Conservation (phyloP, 2,888 invertebrate species). For the Teinopalpus imperialis region DNA sequence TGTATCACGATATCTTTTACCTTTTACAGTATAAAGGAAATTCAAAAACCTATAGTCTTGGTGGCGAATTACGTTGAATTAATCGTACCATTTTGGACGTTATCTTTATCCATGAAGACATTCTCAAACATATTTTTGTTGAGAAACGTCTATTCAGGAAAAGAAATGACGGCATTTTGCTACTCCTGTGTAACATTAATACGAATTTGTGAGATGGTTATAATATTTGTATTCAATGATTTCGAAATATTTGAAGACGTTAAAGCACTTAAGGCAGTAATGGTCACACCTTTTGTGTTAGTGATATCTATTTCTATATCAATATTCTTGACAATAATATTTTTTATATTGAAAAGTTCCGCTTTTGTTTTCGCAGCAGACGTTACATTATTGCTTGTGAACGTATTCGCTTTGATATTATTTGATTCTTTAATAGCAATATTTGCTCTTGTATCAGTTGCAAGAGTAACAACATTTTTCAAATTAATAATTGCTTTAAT, state of each 20-base stretch:
- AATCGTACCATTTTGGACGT: conserved; percentile 1
- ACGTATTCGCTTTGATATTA: background rate
- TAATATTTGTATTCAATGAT: background rate
- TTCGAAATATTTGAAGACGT: background rate
- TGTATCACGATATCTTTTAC: background rate
- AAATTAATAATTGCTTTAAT: background rate
- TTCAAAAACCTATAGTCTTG: background rate
- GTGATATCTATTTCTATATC: background rate
- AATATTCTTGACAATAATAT: background rate
- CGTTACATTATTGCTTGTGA: background rate
- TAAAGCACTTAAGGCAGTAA: background rate
- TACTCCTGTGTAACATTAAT: background rate
- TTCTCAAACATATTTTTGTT: background rate
- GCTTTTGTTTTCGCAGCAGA: background rate
- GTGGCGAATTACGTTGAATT: background rate
- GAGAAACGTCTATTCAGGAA: background rate
- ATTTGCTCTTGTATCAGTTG: background rate
- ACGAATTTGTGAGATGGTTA: background rate
- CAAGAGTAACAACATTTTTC: background rate
- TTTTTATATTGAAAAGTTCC: background rate
- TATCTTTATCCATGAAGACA: background rate
- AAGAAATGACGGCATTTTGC: conserved; percentile 7
- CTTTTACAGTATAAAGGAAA: background rate
- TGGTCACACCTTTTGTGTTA: background rate
- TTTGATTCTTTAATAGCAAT: background rate